Conservation (phyloP, 1,140 invertebrate genomes). For the Sinella curviseta region DNA sequence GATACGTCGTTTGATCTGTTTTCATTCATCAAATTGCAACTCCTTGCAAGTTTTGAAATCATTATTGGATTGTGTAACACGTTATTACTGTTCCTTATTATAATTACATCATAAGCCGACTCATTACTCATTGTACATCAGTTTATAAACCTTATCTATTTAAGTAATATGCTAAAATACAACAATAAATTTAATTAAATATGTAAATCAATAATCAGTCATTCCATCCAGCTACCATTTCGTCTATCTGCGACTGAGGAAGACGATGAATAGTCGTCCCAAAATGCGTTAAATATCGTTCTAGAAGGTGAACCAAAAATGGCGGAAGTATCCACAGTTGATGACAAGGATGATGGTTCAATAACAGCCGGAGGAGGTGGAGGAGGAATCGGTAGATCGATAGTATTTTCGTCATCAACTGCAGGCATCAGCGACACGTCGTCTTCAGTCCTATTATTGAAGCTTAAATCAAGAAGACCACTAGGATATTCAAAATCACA, state of each 20-base stretch:
- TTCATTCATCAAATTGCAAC: no score
- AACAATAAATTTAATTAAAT: no score
- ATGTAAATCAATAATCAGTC: no score
- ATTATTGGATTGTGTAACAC: no score
- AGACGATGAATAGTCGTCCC: background rate
- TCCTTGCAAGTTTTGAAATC: no score
- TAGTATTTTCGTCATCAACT: background rate
- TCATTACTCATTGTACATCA: no score
- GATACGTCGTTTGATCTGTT: no score
- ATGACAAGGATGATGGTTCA: background rate
- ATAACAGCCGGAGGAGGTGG: background rate
- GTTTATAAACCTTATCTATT: no score
- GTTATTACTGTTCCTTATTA: no score
- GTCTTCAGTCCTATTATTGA: background rate
- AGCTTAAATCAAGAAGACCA: background rate
- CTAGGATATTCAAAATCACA: conserved; percentile 1
- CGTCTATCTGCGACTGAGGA: no score
- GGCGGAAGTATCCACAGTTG: background rate
- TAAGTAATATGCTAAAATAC: no score
- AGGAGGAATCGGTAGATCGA: background rate
- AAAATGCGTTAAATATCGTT: background rate
- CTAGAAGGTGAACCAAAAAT: background rate
- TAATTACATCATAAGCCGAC: no score
- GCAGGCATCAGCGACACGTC: background rate
- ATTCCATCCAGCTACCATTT: background rate